These are phyloP conservation scores for Papilio polytes DNA, from an alignment of 1,140 invertebrate species.

Conservation along the genomic window DNA sequence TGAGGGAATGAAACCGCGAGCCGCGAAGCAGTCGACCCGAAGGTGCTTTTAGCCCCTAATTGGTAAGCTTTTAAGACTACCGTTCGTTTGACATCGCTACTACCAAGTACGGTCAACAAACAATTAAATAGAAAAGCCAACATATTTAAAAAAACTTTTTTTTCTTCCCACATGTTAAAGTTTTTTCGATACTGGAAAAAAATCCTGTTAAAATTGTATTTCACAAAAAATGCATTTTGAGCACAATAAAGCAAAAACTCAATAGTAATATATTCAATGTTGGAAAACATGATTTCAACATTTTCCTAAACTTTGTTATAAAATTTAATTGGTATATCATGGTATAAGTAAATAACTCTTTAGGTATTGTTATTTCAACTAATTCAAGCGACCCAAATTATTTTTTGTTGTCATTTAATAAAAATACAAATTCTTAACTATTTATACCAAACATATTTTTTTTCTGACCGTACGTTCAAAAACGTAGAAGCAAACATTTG, in stretches of 20 bases:
- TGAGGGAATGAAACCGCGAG: constrained; percentile 72
- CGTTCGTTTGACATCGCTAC: constrained; percentile 73
- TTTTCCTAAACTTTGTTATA: too few species aligned
- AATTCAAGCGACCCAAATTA: too few species aligned
- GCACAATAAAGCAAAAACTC: too few species aligned
- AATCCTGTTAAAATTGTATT: background rate
- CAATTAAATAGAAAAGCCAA: background rate
- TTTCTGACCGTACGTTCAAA: constrained; percentile 42
- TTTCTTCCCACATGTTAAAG: background rate
- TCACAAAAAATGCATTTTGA: background rate
- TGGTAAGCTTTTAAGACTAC: constrained; percentile 84
- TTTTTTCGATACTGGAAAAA: background rate
- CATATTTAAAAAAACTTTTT: background rate
- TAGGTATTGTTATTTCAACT: too few species aligned
- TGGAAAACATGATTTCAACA: too few species aligned
- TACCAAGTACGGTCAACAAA: constrained; percentile 46
- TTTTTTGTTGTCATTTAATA: too few species aligned
- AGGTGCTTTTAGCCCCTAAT: constrained; percentile 84
- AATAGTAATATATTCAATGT: too few species aligned
- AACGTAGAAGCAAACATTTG: constrained; percentile 46
- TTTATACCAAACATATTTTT: background rate
- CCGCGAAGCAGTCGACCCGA: constrained; percentile 66
- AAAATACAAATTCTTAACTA: too few species aligned
- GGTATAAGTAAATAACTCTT: too few species aligned
- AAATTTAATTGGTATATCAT: too few species aligned